Base-by-base conservation (phyloP, 2,888 invertebrate genomes). In the Elmis aenea region DNA sequence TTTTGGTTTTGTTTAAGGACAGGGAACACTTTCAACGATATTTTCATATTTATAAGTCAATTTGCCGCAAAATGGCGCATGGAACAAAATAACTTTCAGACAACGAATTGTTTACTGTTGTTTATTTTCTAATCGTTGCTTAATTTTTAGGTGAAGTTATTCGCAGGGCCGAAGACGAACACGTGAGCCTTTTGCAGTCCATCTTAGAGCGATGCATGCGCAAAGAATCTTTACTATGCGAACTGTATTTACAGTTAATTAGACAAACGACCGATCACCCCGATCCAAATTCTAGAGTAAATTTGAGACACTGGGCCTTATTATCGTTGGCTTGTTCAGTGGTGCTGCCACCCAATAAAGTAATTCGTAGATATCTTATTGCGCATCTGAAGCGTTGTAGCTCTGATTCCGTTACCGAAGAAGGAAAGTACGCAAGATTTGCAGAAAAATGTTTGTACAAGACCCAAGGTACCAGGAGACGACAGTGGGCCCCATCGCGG, bases 361-460 rank as follows among this genome's bases (percentile, higher is more conserved):
- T 85, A 2, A 78, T 94, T 45, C 75, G 92, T 20, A 83, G 90
- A 55, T 86, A 94, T 67, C 73, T 95, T 33, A 83, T 91, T 25
- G 84, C 91, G 0, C 95, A 95, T 65, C 72, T 95, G 55, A 85
- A 91, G 51, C 79, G 90, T 54, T 88, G 93, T 59, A 84, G 91
- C 15, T 82, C 87, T 43, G 88, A 90, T 66, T 86, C 84, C 52
- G 81, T 86, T 0, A 89, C 90, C 0, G 93, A 94, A 66, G 94
- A 95, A 68, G 94, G 93, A 24, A 90, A 91, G 71, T 95, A 88
- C 67, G 93, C 95, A 1, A 70, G 93, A 46, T 87, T 94, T 61
- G 91, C 93, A 6, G 90, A 94, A 58, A 89, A 89, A 76, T 86
- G 86, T 61, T 70, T 88, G 43, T 73, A 74, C 33, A 79, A 79